Conservation (phyloP, 2,888 invertebrate genomes). For the Keiferia lycopersicella region DNA sequence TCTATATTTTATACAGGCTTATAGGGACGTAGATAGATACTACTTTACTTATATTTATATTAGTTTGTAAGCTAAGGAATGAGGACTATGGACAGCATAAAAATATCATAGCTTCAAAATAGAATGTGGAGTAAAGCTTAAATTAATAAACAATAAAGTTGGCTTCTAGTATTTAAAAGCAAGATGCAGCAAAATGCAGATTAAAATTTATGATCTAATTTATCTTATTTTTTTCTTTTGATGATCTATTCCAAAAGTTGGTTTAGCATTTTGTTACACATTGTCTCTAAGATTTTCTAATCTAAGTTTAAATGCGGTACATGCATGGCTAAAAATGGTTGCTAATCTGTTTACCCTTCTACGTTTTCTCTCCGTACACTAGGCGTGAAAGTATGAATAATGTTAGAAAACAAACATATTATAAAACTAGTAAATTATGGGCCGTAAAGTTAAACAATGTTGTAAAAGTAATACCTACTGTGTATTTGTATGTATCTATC, state of each 20-base stretch:
- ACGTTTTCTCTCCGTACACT: slow-evolving; percentile 78
- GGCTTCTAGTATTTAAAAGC: too few relatives aligned
- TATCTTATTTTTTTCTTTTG: background rate
- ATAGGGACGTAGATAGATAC: too few relatives aligned
- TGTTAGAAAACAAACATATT: slow-evolving; percentile 16
- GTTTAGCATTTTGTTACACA: background rate
- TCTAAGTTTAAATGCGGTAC: background rate
- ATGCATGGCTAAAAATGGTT: slow-evolving; percentile 5
- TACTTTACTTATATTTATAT: too few relatives aligned
- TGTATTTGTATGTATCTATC: too few relatives aligned
- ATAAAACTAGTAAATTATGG: background rate
- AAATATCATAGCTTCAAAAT: background rate
- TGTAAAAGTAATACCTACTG: background rate
- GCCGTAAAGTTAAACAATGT: background rate
- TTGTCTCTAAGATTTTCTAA: background rate
- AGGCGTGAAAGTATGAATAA: slow-evolving; percentile 28
- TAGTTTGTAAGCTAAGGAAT: background rate
- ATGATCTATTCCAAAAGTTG: background rate
- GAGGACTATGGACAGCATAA: background rate
- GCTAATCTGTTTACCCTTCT: slow-evolving; percentile 64
- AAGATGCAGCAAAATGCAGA: background rate
- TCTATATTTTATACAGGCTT: background rate
- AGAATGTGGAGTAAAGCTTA: background rate
- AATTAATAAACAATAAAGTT: background rate
- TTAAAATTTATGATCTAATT: background rate